phyloP scores from a whole-genome alignment of 1,140 invertebrate species.

The Drosophila triauraria region DNA sequence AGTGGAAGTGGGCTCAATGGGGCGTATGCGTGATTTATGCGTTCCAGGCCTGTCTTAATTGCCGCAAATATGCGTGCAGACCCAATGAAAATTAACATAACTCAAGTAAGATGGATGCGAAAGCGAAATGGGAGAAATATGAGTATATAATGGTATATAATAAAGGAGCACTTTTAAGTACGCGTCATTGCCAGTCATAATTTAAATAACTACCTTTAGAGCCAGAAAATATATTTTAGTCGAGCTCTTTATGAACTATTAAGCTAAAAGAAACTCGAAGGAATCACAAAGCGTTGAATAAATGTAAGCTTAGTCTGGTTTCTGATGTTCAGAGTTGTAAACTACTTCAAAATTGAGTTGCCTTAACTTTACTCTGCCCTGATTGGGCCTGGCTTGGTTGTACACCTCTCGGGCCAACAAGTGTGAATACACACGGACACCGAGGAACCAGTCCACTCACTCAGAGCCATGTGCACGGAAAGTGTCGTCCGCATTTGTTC shows the following conservation, averaged over 20 bases:
- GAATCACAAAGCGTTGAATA: neutral
- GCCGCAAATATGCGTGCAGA: slow-evolving; percentile 59
- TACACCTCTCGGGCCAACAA: slow-evolving; percentile 32
- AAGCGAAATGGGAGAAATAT: neutral
- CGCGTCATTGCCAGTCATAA: neutral
- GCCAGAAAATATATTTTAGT: neutral
- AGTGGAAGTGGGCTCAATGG: slow-evolving; percentile 47
- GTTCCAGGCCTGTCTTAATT: slow-evolving; percentile 52
- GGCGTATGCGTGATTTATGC: slow-evolving; percentile 72
- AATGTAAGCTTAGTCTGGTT: too few relatives aligned
- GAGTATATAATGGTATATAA: neutral
- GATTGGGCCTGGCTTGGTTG: slow-evolving; percentile 3
- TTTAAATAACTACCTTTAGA: neutral
- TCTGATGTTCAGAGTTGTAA: neutral
- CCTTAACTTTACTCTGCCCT: slow-evolving; percentile 1
- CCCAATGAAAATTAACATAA: slow-evolving; percentile 46
- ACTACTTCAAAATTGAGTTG: neutral
- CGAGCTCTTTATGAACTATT: neutral
- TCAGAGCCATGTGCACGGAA: slow-evolving; percentile 13
- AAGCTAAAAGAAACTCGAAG: neutral
- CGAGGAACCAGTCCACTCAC: slow-evolving; percentile 11
- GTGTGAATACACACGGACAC: slow-evolving; percentile 32
- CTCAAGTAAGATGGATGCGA: slow-evolving; percentile 45
- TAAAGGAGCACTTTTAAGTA: neutral
- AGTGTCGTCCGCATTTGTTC: slow-evolving; percentile 24